phyloP scores from a whole-genome alignment of 2,888 invertebrate species.

The Busseola fusca region DNA sequence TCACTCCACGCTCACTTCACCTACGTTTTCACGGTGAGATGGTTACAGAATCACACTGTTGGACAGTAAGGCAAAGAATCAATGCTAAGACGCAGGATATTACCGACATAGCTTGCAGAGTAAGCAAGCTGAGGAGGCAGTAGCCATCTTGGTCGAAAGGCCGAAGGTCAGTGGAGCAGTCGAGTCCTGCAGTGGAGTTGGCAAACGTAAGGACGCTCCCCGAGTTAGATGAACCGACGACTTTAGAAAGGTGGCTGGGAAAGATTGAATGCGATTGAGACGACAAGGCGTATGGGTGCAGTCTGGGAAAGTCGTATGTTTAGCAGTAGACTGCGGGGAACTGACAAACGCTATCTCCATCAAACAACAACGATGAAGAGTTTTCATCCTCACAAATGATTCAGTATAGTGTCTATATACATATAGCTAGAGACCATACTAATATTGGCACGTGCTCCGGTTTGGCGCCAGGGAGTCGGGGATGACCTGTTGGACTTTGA shows the following conservation, averaged over 20 bases:
- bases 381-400: background rate
- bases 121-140: too few relatives aligned
- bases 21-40: too few relatives aligned
- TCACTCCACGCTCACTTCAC: too few relatives aligned
- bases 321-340: background rate
- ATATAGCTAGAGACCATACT: background rate
- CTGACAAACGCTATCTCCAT: background rate
- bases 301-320: background rate
- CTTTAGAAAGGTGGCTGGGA: background rate
- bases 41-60: too few relatives aligned
- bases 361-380: background rate
- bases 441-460: slow-evolving; percentile 25
- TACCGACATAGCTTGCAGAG: too few relatives aligned
- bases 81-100: too few relatives aligned
- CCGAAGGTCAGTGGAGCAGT: background rate
- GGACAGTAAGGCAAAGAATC: background rate
- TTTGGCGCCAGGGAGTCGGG: slow-evolving; percentile 4
- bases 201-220: background rate
- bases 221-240: background rate
- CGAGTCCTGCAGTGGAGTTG: background rate
- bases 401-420: background rate
- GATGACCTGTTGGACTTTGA: slow-evolving; percentile 28
- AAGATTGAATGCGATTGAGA: background rate
- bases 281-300: background rate
- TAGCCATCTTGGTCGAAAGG: background rate